Evolutionary conservation across 2,888 invertebrate genomes (phyloP).

Genomic region (Idaea dimidiata): DNA sequence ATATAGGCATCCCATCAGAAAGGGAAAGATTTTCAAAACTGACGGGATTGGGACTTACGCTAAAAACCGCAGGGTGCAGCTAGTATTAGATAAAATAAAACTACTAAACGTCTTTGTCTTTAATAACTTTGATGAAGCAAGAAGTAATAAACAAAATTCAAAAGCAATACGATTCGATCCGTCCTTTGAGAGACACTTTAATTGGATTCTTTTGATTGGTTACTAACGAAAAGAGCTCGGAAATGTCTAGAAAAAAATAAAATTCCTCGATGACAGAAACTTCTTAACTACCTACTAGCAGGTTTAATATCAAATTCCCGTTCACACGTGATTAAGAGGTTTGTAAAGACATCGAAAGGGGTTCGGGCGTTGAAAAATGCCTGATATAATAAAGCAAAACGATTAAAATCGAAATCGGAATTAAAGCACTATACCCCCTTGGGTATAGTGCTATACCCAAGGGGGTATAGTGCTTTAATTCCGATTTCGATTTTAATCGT

Average conservation of each 20-base stretch:
- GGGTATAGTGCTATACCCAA: too few species aligned
- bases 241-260: slow-evolving; percentile 3
- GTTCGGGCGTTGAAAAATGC: too few species aligned
- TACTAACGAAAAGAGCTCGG: slow-evolving; percentile 13
- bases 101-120: slow-evolving; percentile 14
- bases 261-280: background rate
- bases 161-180: slow-evolving; percentile 23
- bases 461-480: too few species aligned
- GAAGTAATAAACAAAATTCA: slow-evolving; percentile 24
- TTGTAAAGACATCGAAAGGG: too few species aligned
- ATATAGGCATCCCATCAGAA: too few species aligned
- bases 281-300: background rate
- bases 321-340: too few species aligned
- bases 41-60: background rate
- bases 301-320: too few species aligned
- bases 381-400: too few species aligned
- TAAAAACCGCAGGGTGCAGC: background rate
- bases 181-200: slow-evolving; percentile 19
- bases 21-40: too few species aligned
- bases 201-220: slow-evolving; percentile 25
- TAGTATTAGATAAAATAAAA: slow-evolving; percentile 7
- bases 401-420: too few species aligned
- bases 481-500: too few species aligned
- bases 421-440: too few species aligned
- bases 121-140: slow-evolving; percentile 26